These are phyloP conservation scores for Eumeta japonica DNA, from an alignment of 1,140 invertebrate species.

Conservation along the genomic window DNA sequence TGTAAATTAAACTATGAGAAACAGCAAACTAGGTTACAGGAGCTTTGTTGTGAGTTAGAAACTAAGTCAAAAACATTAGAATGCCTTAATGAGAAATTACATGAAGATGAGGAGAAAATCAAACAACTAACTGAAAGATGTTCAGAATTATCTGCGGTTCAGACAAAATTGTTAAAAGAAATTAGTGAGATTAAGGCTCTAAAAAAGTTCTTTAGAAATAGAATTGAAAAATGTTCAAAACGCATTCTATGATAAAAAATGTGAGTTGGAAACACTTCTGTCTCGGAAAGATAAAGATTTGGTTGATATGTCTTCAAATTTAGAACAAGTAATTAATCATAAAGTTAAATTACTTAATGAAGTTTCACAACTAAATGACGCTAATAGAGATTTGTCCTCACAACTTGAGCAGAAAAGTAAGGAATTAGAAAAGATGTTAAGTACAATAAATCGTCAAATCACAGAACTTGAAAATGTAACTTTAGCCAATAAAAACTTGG, in stretches of 20 bases:
- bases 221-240: no score
- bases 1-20: no score
- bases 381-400: not conserved
- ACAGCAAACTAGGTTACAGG: no score
- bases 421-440: no score
- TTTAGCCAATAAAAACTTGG: not conserved
- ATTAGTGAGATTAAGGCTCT: no score
- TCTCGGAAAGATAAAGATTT: not conserved
- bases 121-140: constrained; percentile 14
- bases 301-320: not conserved
- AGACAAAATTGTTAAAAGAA: no score
- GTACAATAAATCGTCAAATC: no score
- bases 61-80: constrained; percentile 7
- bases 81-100: constrained; percentile 11
- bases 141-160: no score
- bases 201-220: no score
- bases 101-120: constrained; percentile 12
- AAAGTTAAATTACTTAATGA: not conserved
- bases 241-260: no score
- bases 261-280: no score
- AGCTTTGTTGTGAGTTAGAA: constrained; percentile 11
- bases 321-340: not conserved
- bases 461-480: not conserved
- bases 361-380: not conserved
- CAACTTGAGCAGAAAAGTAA: not conserved